Evolutionary conservation across 2,797 vertebrate genomes (phyloP), one percentile per base, ranked within the genome.

Genomic region (Lateolabrax maculatus): DNA sequence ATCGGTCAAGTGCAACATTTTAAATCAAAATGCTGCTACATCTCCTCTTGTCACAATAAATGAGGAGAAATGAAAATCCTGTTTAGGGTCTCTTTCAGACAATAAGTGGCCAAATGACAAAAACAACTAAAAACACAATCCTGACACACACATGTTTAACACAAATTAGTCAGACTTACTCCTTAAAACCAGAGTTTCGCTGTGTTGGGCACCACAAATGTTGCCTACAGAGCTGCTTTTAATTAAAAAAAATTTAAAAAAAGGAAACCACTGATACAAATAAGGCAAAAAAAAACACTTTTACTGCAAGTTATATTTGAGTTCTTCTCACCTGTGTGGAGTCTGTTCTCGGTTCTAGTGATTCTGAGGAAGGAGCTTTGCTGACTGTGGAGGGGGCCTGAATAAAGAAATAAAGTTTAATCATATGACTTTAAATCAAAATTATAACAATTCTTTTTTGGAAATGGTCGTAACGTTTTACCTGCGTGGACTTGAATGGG

Each of bases 401-500:
- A 15, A 43, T 0, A 37, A 16, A 12, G 4, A 31, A 19, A 3
- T 21, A 36, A 5, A 4, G 1, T 19, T 55, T 6, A 29, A 23
- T 15, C 4, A 3, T 3, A 4, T 6, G 5, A 43, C 53, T 71
- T 63, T 9, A 18, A 4, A 39, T 37, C 0, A 44, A 9, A 48
- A 4, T 11, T 6, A 6, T 0, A 19, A 13, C 13, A 11, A 4
- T 15, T 4, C 1, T 19, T 13, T 21, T 21, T 16, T 15, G 3
- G 6, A 34, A 2, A 23, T n/a, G n/a, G 16, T 25, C 5, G 25
- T 15, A 11, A 1, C 6, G 39, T 29, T 57, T 78, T 58, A 92
- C 89, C 84, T 92, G 89, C 11, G 85, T 56, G 3, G 91, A 83
- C 65, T 85, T 92, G 86, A 94, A 94, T 0, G 93, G 93, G 62